Conservation (phyloP, 1,140 invertebrate genomes). For the Ptiloglossa arizonensis region DNA sequence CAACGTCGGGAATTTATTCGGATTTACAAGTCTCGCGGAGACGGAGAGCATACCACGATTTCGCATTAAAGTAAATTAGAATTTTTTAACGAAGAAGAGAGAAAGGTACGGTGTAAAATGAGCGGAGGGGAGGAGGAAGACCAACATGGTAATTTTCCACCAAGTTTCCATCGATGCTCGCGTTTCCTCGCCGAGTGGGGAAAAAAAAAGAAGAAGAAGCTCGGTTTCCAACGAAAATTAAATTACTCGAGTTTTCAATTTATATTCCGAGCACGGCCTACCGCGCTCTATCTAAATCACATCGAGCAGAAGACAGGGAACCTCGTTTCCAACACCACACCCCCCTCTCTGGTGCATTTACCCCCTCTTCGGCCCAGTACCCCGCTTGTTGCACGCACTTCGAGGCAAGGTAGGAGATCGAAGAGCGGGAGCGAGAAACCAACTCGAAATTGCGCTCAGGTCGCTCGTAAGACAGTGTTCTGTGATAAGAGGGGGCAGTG, state of each 20-base stretch:
- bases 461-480: background rate
- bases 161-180: background rate
- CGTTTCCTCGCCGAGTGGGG: too few relatives aligned
- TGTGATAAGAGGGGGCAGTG: too few relatives aligned
- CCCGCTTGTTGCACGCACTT: background rate
- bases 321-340: background rate
- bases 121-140: too few relatives aligned
- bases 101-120: too few relatives aligned
- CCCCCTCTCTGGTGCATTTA: constrained; percentile 12
- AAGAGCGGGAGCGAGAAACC: background rate
- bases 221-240: constrained; percentile 11
- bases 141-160: too few relatives aligned
- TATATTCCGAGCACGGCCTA: constrained; percentile 24
- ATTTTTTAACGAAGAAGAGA: background rate
- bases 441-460: background rate
- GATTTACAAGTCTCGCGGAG: background rate
- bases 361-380: background rate
- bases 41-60: background rate
- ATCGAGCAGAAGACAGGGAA: background rate
- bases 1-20: background rate
- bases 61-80: background rate
- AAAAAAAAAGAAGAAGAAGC: background rate
- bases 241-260: constrained; percentile 25
- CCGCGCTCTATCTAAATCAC: constrained; percentile 17
- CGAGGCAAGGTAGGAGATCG: too few relatives aligned